Base-by-base conservation (phyloP, 1,140 invertebrate species). In the Magallana ariakensis region DNA sequence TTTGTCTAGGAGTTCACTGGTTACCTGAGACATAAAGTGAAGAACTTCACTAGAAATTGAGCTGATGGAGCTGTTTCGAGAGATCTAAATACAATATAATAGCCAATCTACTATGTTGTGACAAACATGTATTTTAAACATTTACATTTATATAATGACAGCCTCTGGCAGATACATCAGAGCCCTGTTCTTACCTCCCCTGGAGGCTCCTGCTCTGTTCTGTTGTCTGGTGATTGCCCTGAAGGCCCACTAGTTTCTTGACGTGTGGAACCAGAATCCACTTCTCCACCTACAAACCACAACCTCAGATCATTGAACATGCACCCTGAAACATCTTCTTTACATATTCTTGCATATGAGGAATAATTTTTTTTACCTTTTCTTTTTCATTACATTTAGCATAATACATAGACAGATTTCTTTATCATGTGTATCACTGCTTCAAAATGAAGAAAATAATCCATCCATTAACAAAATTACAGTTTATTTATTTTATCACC, bases 21-120 rank as follows among this genome's bases (percentile, higher is more conserved):
- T 55, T 82, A 82, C 80, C 80, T 82, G 46, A 82, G 80, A 82
- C 80, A 82, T 53, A 19, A 19, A 82, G 80, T 82, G 55, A 26
- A 26, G 55, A 19, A 82, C 80, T 56, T 82, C 80, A 54, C 55
- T 82, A 55, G 46, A 82, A 55, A 82, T 26, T 55, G 80, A 82
- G 55, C 46, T 22, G 16, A 13, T 33, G 8, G 80, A 82, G 46
- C 46, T 82, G 66, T 75, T 75, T 75, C 66, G 22, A 75, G 66
- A 75, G 22, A 75, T 19, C 66, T 75, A 75, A 75, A 75, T 46
- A 75, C 66, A 75, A 62, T 19, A 6, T n/a, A 62, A 62, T 13
- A 10, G 22, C 22, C 26, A 75, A 13, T 33, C 22, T 33, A 26
- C 19, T 75, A 75, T 26, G 33, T 22, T 26, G 55, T 15, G 15